Conservation (phyloP, 2,888 invertebrate species). For the Oligia strigilis region DNA sequence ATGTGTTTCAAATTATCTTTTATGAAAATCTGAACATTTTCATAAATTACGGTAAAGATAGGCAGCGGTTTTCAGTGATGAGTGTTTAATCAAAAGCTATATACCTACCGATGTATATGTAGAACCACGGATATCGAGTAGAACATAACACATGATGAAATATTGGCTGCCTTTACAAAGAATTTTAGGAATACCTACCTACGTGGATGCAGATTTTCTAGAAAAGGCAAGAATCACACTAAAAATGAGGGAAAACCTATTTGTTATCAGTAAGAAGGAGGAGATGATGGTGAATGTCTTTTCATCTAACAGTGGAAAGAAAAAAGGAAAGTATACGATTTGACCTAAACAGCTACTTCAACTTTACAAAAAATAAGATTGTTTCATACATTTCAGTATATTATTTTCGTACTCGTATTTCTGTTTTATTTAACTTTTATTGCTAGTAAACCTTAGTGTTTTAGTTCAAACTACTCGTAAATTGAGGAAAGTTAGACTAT, state of each 20-base stretch:
- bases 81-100: neutral
- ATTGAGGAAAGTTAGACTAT: constrained; percentile 20
- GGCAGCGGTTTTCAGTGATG: neutral
- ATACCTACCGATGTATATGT: neutral
- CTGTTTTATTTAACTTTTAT: neutral
- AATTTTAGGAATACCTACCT: too few species aligned
- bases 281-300: neutral
- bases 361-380: neutral
- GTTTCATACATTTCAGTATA: neutral
- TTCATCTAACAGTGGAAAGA: neutral
- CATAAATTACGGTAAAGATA: neutral
- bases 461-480: constrained; percentile 9
- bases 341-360: neutral
- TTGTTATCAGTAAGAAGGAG: neutral
- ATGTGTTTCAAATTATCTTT: constrained; percentile 30
- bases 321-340: neutral
- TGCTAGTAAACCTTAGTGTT: neutral
- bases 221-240: neutral
- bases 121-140: too few species aligned
- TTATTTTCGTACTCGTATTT: neutral
- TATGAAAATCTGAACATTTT: constrained; percentile 12
- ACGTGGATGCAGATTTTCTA: neutral
- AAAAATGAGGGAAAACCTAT: neutral
- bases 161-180: neutral
- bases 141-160: neutral